Evolutionary conservation across 2,888 invertebrate genomes (phyloP), one percentile per base, ranked within the genome.

Genomic region (Orgyia antiqua): DNA sequence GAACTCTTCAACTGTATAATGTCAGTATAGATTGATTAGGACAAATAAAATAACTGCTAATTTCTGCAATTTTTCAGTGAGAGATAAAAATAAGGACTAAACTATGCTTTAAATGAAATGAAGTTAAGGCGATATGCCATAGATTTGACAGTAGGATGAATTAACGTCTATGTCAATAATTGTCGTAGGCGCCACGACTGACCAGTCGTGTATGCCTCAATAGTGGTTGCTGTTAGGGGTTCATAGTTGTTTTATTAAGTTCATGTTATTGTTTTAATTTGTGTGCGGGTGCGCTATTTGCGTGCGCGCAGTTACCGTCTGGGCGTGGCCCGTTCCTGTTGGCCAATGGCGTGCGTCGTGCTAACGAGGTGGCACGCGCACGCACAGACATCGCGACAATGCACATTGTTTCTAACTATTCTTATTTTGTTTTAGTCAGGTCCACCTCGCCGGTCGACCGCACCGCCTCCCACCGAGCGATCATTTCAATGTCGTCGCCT

Each of bases 201-300:
- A n/a, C n/a, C n/a, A n/a, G n/a, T n/a, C n/a, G n/a, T n/a, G n/a
- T n/a, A n/a, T n/a, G n/a, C n/a, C n/a, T 69, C 79, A 73, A 80
- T 82, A 77, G 76, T 71, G 75, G 71, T 70, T 70, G 69, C 71
- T 72, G 72, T 75, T 73, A 65, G 68, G 65, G 67, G 70, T 68
- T 76, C 68, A 74, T 70, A 75, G n/a, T 83, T 79, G 80, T 86
- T 84, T 84, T 83, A 83, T 83, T 80, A 80, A 71, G 76, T 78
- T 79, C 70, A 80, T 83, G 83, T 84, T 83, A 84, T 84, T 84
- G 84, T 84, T 86, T 86, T 86, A 84, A 84, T 86, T 84, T 77
- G 82, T 79, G 83, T 75, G 74, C 75, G 77, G 78, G 75, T 78
- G 82, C 77, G 83, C 79, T 82, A 83, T 82, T 83, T 84, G 84